Conservation (phyloP, 2,113 vertebrate genomes). For the Bolborhynchus lineola region DNA sequence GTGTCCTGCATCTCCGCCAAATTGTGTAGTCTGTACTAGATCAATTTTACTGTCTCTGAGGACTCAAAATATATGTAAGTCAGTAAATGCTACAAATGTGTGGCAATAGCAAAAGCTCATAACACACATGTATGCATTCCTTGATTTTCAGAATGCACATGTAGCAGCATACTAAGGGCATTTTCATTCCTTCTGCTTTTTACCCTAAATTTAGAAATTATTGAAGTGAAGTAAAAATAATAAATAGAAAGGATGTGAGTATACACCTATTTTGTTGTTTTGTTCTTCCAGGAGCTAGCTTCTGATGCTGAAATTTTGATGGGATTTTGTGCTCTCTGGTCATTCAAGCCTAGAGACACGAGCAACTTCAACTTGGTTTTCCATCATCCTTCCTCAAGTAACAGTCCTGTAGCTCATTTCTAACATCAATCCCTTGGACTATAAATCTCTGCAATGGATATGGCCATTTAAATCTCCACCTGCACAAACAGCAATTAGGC, state of each 20-base stretch:
- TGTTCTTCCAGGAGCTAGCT: not conserved
- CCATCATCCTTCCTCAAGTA: slow-evolving; percentile 61
- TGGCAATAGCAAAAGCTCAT: not conserved
- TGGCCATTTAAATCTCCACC: slow-evolving; percentile 79
- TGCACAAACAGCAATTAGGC: slow-evolving; percentile 78
- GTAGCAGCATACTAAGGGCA: not conserved
- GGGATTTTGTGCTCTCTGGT: slow-evolving; percentile 6
- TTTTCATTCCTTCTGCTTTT: slow-evolving; percentile 31
- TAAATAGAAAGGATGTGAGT: not conserved
- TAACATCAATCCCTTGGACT: slow-evolving; percentile 75
- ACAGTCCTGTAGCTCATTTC: slow-evolving; percentile 66
- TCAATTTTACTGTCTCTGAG: not conserved
- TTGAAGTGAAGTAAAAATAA: not conserved
- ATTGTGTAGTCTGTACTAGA: not conserved
- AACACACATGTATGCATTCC: not conserved
- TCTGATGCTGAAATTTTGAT: slow-evolving; percentile 11
- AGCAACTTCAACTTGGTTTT: slow-evolving; percentile 74
- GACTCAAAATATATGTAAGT: not conserved
- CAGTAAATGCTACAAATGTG: not conserved
- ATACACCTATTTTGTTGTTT: not conserved
- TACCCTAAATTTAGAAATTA: not conserved
- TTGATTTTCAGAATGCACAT: not conserved
- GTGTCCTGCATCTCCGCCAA: not conserved
- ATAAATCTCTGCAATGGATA: slow-evolving; percentile 78
- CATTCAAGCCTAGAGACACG: slow-evolving; percentile 49